phyloP scores from a whole-genome alignment of 92 coral and sea anemone species.

The Bergia sp. region DNA sequence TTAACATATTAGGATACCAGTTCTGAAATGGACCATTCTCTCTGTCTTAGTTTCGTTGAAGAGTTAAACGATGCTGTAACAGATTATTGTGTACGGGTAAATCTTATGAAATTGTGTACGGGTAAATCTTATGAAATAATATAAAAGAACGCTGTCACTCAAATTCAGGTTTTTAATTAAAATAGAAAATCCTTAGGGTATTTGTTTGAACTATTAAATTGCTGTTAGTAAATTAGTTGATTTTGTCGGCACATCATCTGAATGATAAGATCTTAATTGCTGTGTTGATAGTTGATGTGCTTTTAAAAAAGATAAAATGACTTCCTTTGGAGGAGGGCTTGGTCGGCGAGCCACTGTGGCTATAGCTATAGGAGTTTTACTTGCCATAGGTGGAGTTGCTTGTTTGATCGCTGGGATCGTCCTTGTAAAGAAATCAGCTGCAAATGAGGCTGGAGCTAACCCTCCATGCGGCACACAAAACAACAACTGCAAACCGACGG shows the following conservation, averaged over 20 bases:
- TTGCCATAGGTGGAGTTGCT: conserved; percentile 14
- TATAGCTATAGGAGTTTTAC: conserved; percentile 7
- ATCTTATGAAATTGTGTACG: too few relatives aligned
- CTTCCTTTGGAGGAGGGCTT: neutral
- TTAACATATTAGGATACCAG: neutral
- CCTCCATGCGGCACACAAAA: neutral
- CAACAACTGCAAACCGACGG: conserved; percentile 8
- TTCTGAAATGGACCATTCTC: neutral
- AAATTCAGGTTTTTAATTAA: conserved; percentile 8
- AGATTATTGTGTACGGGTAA: neutral
- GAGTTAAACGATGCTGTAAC: neutral
- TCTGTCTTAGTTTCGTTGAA: too few relatives aligned
- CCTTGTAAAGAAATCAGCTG: neutral
- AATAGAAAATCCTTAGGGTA: neutral
- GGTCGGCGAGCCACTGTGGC: conserved; percentile 16
- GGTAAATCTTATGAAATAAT: neutral
- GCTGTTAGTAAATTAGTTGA: neutral
- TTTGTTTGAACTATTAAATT: neutral
- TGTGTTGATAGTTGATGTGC: neutral
- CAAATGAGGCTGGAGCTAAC: neutral
- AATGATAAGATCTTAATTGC: neutral
- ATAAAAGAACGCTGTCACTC: neutral
- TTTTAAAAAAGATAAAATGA: neutral
- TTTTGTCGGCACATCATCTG: neutral
- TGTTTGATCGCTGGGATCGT: conserved; percentile 36